A percentile compares a stretch with the other conserved stretches of the same genome.
Evolutionary conservation across 2,113 vertebrate species (phyloP).

Genomic region (Cyanoliseus patagonus): DNA sequence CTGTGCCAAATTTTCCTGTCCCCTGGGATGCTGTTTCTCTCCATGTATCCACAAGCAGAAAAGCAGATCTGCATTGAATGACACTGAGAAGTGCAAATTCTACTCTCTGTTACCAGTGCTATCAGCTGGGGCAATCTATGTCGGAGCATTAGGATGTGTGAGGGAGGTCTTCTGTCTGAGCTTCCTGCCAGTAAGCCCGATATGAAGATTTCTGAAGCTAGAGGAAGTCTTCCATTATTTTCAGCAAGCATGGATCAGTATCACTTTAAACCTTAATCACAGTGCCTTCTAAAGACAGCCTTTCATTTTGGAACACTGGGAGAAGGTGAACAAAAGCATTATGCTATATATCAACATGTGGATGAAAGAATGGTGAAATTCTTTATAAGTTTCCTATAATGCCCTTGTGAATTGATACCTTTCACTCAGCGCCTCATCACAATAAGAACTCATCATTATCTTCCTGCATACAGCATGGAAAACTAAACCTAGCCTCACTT

Average conservation of each 20-base stretch:
- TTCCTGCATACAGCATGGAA: neutral
- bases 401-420: conserved; percentile 10
- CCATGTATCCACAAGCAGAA: accelerated
- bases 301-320: neutral
- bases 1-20: neutral
- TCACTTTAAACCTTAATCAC: neutral
- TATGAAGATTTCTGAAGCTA: neutral
- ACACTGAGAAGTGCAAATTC: neutral
- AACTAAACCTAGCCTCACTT: conserved; percentile 1
- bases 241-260: neutral
- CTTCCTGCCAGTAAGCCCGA: neutral
- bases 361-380: conserved; percentile 8
- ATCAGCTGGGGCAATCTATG: neutral
- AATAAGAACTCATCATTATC: neutral
- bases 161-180: neutral
- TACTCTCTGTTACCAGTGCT: neutral
- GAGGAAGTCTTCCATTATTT: neutral
- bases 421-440: neutral
- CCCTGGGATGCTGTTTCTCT: neutral
- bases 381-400: neutral
- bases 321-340: conserved; percentile 36
- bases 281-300: conserved; percentile 17
- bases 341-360: conserved; percentile 14
- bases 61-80: neutral
- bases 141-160: neutral